A percentile compares a stretch with the other conserved stretches of the same genome.
These are phyloP conservation scores for Agrochola circellaris DNA, from an alignment of 2,888 invertebrate species.

Conservation along the genomic window DNA sequence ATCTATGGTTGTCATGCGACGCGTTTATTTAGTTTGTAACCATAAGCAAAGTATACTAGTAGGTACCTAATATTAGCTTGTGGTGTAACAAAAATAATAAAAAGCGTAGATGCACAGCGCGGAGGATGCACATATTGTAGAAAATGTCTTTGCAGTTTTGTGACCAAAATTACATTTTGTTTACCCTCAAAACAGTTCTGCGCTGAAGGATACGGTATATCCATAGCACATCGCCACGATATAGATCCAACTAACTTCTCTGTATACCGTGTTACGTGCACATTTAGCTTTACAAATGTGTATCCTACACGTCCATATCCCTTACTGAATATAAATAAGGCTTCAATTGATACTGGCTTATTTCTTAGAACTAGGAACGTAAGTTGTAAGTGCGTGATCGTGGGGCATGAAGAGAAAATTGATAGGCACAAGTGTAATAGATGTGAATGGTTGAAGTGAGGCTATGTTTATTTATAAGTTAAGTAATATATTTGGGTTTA, in stretches of 20 bases:
- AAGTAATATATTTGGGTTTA: not conserved
- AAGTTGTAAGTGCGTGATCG: constrained; percentile 44
- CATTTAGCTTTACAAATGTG: constrained; percentile 48
- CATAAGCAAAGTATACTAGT: not conserved
- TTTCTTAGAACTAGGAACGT: constrained; percentile 29
- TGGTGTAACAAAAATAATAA: not conserved
- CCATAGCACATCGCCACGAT: constrained; percentile 13
- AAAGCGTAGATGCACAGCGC: not conserved
- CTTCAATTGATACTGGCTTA: constrained; percentile 26
- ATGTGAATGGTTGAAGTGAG: constrained; percentile 16
- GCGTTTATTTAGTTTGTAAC: not conserved
- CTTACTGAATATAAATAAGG: constrained; percentile 60
- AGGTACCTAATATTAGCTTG: not conserved
- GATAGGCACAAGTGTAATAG: constrained; percentile 22
- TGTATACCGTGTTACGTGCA: constrained; percentile 31
- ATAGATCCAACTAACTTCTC: constrained; percentile 11
- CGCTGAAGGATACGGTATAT: constrained; percentile 6
- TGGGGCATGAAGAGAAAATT: constrained; percentile 27
- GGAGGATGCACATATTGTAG: not conserved
- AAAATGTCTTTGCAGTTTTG: not conserved
- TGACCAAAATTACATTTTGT: not conserved
- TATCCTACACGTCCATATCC: constrained; percentile 33
- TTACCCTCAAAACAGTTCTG: not conserved
- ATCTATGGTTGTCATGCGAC: too few relatives aligned
- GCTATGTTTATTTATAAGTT: constrained; percentile 41